Percentiles rank a stretch among this genome's conserved stretches.
phyloP scores from a whole-genome alignment of 2,797 vertebrate species.

The Allobates femoralis region DNA sequence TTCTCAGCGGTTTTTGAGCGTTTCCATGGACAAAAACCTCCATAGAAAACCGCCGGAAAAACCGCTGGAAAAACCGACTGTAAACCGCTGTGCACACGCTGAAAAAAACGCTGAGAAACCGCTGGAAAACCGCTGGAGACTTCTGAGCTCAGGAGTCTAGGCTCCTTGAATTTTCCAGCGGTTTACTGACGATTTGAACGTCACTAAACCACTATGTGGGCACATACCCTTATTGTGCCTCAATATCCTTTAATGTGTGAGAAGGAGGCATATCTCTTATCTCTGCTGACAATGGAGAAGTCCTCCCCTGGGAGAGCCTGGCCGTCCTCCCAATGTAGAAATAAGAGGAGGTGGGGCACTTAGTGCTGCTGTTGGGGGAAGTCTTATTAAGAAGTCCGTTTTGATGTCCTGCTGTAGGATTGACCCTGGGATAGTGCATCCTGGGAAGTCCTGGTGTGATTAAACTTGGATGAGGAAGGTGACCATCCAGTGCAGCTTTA shows the following conservation, averaged over 20 bases:
- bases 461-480: conserved; percentile 87
- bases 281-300: conserved; percentile 90
- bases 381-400: conserved; percentile 94
- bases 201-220: too few relatives aligned
- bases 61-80: too few relatives aligned
- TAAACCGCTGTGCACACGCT: too few relatives aligned
- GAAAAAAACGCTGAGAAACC: too few relatives aligned
- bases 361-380: conserved; percentile 89
- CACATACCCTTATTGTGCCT: conserved; percentile 95
- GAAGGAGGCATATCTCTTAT: conserved; percentile 91
- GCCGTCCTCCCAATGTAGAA: conserved; percentile 87
- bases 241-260: conserved; percentile 94
- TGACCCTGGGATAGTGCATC: conserved; percentile 95
- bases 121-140: too few relatives aligned
- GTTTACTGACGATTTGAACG: too few relatives aligned
- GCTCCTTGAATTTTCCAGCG: too few relatives aligned
- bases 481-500: conserved; percentile 85
- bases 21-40: too few relatives aligned
- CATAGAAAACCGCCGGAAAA: too few relatives aligned
- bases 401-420: conserved; percentile 88
- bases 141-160: too few relatives aligned
- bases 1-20: too few relatives aligned
- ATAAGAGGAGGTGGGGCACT: conserved; percentile 96
- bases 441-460: conserved; percentile 90
- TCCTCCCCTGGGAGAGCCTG: conserved; percentile 92